phyloP scores from a whole-genome alignment of 2,797 vertebrate genomes.

The Psittacula derbiana region DNA sequence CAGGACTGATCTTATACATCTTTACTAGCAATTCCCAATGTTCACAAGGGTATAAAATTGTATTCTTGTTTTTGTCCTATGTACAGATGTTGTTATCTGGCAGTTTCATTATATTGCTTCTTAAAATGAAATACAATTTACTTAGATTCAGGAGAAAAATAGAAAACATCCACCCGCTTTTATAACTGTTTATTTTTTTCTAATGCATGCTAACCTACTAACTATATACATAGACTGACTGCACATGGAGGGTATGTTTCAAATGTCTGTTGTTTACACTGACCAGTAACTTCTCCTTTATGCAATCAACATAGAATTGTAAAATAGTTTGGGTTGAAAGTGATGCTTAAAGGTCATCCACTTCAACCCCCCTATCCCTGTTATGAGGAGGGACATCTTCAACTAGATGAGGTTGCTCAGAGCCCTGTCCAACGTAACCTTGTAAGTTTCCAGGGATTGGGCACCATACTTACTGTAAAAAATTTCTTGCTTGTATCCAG shows the following conservation, averaged over 20 bases:
- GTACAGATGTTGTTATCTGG: neutral
- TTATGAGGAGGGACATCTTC: neutral
- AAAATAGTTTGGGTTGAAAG: neutral
- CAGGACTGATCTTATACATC: neutral
- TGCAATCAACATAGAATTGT: neutral
- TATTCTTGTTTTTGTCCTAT: neutral
- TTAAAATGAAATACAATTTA: neutral
- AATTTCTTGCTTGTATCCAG: neutral
- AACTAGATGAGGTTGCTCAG: neutral
- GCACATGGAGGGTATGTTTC: neutral
- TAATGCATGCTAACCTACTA: neutral
- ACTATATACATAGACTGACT: neutral
- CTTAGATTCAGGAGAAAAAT: neutral
- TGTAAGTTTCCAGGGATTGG: neutral
- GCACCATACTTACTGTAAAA: neutral
- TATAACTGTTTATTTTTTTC: neutral
- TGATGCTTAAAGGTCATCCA: neutral
- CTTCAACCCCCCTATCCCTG: neutral
- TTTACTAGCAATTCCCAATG: neutral
- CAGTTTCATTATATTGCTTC: neutral
- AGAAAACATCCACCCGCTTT: neutral
- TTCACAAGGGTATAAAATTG: slow-evolving; percentile 1
- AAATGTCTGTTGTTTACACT: neutral
- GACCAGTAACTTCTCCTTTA: neutral
- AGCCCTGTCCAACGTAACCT: neutral